A percentile compares a stretch with the other conserved stretches of the same genome.
These are phyloP conservation scores for Dolichoris vasculosae DNA, from an alignment of 1,140 invertebrate genomes.

Conservation along the genomic window DNA sequence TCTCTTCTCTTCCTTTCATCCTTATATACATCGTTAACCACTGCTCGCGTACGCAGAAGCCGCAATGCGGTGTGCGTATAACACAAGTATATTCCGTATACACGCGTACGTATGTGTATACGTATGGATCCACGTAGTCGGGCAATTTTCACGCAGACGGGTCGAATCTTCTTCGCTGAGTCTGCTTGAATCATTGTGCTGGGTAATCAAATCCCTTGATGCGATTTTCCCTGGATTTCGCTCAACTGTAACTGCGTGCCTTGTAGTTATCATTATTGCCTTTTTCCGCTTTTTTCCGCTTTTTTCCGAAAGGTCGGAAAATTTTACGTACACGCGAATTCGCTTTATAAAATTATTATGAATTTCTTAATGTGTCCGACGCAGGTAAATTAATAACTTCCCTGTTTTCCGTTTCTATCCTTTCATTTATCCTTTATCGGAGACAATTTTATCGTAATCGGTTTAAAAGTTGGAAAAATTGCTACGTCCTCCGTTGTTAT, in stretches of 20 bases:
- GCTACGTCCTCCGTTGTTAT: neutral
- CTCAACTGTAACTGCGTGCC: constrained; percentile 2
- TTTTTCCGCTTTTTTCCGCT: neutral
- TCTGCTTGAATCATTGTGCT: constrained; percentile 44
- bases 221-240: constrained; percentile 3
- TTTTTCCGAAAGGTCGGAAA: neutral
- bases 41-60: constrained; percentile 17
- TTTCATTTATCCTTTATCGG: neutral
- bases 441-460: neutral
- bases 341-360: neutral
- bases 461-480: neutral
- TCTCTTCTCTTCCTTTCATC: neutral
- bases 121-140: neutral
- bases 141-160: constrained; percentile 29
- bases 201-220: constrained; percentile 40
- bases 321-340: neutral
- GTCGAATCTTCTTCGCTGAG: constrained; percentile 42
- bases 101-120: neutral
- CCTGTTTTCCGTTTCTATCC: neutral
- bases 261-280: constrained; percentile 17
- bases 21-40: constrained; percentile 41
- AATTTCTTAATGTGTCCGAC: neutral
- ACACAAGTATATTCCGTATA: neutral
- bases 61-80: constrained; percentile 34
- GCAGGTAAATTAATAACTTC: neutral